phyloP scores from a whole-genome alignment of 2,888 invertebrate genomes.

The Pardosa pseudoannulata region DNA sequence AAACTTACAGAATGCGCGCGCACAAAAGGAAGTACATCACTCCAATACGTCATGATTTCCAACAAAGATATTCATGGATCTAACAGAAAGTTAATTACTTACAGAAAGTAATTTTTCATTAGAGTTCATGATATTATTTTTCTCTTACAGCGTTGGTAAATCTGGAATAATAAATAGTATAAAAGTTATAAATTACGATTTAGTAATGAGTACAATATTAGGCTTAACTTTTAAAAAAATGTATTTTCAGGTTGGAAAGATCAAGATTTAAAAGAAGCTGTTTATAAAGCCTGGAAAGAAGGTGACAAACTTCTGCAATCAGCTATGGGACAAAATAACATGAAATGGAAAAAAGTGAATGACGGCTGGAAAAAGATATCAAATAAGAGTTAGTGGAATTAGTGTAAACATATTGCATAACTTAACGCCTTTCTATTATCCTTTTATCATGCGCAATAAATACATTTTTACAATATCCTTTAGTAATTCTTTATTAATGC shows the following conservation, averaged over 20 bases:
- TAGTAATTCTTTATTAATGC: neutral
- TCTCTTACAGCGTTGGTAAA: too few relatives aligned
- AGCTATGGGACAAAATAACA: neutral
- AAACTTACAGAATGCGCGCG: too few relatives aligned
- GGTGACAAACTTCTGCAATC: neutral
- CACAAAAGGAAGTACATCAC: too few relatives aligned
- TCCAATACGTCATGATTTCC: too few relatives aligned
- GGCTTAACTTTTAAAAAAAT: too few relatives aligned
- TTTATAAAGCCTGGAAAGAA: constrained; percentile 8
- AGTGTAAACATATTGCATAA: neutral
- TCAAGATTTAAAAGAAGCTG: constrained; percentile 1
- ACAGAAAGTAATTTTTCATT: too few relatives aligned
- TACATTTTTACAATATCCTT: neutral
- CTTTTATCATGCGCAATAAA: neutral
- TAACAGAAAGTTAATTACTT: too few relatives aligned
- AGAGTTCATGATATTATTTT: too few relatives aligned
- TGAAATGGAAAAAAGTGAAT: constrained; percentile 16
- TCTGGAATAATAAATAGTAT: too few relatives aligned
- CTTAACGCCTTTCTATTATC: neutral
- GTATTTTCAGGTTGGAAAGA: neutral
- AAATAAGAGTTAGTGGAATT: constrained; percentile 13
- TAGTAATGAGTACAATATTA: too few relatives aligned
- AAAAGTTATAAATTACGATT: too few relatives aligned
- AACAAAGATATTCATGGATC: too few relatives aligned
- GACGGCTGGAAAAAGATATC: constrained; percentile 15